A percentile compares a stretch with the other conserved stretches of the same genome.
Conservation (phyloP, 2,888 invertebrate species). For the Lasioglossum lativentre region DNA sequence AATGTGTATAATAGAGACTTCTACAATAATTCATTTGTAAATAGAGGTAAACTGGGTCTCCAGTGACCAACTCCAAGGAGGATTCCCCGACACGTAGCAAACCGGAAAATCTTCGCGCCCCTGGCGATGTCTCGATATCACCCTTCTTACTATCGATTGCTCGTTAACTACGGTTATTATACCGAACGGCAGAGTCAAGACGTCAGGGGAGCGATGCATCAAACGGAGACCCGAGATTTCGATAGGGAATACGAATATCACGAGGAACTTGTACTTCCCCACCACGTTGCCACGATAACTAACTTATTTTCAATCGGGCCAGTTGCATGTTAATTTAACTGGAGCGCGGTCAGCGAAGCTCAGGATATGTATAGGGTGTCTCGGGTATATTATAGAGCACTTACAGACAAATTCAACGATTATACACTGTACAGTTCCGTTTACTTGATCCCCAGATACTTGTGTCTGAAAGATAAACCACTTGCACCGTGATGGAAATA, state of each 20-base stretch:
- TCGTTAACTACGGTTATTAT: slow-evolving; percentile 47
- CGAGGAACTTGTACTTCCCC: background rate
- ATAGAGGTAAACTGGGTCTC: background rate
- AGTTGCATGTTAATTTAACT: background rate
- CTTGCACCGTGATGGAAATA: no score
- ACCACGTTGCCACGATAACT: background rate
- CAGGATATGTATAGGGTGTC: background rate
- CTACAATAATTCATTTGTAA: background rate
- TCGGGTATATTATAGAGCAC: no score
- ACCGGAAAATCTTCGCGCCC: slow-evolving; percentile 44
- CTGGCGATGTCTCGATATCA: slow-evolving; percentile 25
- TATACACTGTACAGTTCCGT: no score
- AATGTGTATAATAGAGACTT: no score
- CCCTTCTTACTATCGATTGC: slow-evolving; percentile 43
- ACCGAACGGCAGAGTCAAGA: slow-evolving; percentile 16
- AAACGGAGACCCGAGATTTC: slow-evolving; percentile 17
- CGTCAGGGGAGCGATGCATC: slow-evolving; percentile 37
- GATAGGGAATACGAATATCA: slow-evolving; percentile 6
- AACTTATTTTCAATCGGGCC: background rate
- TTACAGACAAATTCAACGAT: no score
- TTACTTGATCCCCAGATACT: no score
- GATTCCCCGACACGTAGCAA: slow-evolving; percentile 40
- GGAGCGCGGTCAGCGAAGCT: background rate
- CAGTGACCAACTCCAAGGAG: slow-evolving; percentile 6
- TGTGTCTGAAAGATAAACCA: no score